Conservation (phyloP, 2,888 invertebrate genomes). For the Drosophila robusta region DNA sequence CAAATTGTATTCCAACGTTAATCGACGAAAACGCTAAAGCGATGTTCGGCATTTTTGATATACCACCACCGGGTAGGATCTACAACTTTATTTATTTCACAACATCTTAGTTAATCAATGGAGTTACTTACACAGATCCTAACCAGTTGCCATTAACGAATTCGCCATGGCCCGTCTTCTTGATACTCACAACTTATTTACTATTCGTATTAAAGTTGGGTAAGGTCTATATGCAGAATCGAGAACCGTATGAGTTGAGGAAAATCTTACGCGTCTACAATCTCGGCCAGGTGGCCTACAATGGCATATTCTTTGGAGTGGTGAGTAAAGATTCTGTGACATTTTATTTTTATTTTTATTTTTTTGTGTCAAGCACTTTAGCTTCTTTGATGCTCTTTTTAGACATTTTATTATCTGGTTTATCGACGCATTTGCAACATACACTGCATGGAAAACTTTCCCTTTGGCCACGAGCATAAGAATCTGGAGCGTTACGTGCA, state of each 20-base stretch:
- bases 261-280: slow-evolving; percentile 36
- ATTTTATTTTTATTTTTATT: background rate
- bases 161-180: slow-evolving; percentile 27
- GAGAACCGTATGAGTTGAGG: slow-evolving; percentile 37
- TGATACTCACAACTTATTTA: slow-evolving; percentile 26
- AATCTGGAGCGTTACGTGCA: slow-evolving; percentile 54
- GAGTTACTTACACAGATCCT: slow-evolving; percentile 26
- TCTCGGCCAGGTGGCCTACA: slow-evolving; percentile 42
- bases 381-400: background rate
- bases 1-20: slow-evolving; percentile 3
- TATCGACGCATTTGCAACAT: slow-evolving; percentile 29
- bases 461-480: slow-evolving; percentile 31
- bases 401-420: slow-evolving; percentile 44
- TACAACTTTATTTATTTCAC: background rate
- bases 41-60: slow-evolving; percentile 33
- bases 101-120: background rate
- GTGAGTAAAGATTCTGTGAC: slow-evolving; percentile 25
- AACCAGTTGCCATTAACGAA: slow-evolving; percentile 21
- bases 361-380: background rate
- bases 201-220: slow-evolving; percentile 45
- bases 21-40: slow-evolving; percentile 3
- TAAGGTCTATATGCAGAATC: slow-evolving; percentile 34
- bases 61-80: slow-evolving; percentile 33
- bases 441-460: slow-evolving; percentile 46
- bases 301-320: slow-evolving; percentile 27